Evolutionary conservation across 2,113 vertebrate species (phyloP).

Genomic region (Neofelis nebulosa): DNA sequence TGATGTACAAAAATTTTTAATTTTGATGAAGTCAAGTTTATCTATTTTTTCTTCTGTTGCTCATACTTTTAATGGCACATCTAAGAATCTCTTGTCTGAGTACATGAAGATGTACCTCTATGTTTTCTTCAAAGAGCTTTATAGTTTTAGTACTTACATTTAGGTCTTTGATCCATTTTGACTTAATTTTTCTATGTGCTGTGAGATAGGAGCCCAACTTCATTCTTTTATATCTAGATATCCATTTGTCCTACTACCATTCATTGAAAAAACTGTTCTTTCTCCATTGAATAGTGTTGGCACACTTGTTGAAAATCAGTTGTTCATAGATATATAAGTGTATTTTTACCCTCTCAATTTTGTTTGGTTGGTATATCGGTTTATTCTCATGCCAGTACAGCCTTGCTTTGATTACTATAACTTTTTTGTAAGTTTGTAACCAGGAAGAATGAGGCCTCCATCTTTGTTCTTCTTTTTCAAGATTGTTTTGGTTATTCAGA

Average conservation of each 20-base stretch:
- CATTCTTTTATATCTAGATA: background rate
- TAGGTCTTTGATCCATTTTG: background rate
- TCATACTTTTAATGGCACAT: background rate
- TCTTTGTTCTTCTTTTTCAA: slow-evolving; percentile 2
- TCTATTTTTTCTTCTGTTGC: background rate
- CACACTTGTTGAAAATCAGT: background rate
- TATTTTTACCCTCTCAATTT: background rate
- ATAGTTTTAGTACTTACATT: background rate
- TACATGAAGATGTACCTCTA: background rate
- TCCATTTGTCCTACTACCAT: background rate
- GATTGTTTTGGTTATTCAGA: background rate
- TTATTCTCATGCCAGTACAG: background rate
- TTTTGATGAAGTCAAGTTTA: background rate
- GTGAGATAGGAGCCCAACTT: background rate
- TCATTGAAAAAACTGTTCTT: background rate
- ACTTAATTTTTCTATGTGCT: background rate
- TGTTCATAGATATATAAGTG: background rate
- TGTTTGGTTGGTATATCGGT: background rate
- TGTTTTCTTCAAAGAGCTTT: background rate
- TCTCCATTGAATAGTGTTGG: background rate
- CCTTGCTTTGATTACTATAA: background rate
- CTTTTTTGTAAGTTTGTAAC: background rate
- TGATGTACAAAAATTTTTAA: background rate
- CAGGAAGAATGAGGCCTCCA: background rate
- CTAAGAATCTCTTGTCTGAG: background rate